These are phyloP conservation scores for Otolemur crassicaudatus DNA, from an alignment of 2,797 vertebrate genomes.

Conservation along the genomic window DNA sequence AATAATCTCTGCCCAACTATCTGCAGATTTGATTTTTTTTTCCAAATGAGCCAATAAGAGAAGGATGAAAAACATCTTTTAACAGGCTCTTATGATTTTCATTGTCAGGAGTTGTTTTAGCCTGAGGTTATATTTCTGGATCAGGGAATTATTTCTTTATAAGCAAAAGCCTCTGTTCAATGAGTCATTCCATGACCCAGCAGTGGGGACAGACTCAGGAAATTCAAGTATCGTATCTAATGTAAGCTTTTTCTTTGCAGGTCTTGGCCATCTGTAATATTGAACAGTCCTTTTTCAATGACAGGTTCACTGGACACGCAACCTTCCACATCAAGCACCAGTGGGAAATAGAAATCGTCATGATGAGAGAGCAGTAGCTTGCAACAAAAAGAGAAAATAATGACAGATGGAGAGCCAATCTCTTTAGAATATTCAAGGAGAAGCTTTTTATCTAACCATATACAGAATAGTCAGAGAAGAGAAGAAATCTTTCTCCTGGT, in stretches of 20 bases:
- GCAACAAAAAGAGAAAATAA: background rate
- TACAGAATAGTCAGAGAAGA: background rate
- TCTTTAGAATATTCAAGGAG: background rate
- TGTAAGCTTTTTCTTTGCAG: slow-evolving; percentile 71
- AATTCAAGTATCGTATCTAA: background rate
- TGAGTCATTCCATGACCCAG: background rate
- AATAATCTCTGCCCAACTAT: background rate
- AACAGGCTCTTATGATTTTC: background rate
- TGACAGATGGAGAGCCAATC: background rate
- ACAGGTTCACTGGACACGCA: slow-evolving; percentile 85
- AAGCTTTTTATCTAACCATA: background rate
- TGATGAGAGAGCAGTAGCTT: background rate
- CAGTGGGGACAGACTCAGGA: background rate
- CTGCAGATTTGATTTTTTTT: background rate
- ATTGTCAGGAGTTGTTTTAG: background rate
- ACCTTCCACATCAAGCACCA: slow-evolving; percentile 91
- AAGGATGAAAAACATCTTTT: slow-evolving; percentile 21
- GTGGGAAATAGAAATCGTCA: slow-evolving; percentile 79
- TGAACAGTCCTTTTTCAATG: slow-evolving; percentile 78
- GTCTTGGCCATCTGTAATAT: slow-evolving; percentile 87
- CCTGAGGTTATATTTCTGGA: background rate
- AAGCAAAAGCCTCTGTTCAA: background rate
- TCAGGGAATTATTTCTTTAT: background rate
- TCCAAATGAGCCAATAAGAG: background rate
- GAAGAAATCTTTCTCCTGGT: background rate